Conservation (phyloP, 2,888 invertebrate species). For the Ectemnius lituratus region DNA sequence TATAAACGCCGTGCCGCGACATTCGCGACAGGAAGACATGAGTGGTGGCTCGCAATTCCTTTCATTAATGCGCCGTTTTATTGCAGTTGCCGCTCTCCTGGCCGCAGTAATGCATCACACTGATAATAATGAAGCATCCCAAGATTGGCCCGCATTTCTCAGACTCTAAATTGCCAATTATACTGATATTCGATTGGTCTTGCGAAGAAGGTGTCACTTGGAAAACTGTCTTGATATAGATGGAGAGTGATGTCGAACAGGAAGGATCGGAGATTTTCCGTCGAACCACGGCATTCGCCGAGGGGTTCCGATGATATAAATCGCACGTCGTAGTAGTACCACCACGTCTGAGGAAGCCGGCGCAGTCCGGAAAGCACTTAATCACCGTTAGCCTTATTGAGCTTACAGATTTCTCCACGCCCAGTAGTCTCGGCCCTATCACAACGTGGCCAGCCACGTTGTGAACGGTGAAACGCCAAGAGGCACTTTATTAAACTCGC, state of each 20-base stretch:
- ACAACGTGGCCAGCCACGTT: conserved; percentile 62
- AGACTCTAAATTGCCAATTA: too few species aligned
- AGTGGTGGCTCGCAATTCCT: conserved; percentile 62
- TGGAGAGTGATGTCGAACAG: too few species aligned
- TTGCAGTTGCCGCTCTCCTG: conserved; percentile 60
- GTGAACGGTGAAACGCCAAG: conserved; percentile 64
- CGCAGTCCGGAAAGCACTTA: conserved; percentile 64
- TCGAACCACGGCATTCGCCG: conserved; percentile 28
- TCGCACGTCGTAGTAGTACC: conserved; percentile 45
- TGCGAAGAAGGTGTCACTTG: too few species aligned
- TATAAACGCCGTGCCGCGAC: conserved; percentile 67
- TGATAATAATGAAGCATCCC: too few species aligned
- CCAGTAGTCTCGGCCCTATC: conserved; percentile 75
- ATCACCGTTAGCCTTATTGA: conserved; percentile 68
- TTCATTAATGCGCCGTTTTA: conserved; percentile 75
- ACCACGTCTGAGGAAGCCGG: conserved; percentile 53
- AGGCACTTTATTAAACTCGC: conserved; percentile 69
- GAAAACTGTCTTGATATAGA: too few species aligned
- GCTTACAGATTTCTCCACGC: conserved; percentile 74
- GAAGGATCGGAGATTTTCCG: conserved; percentile 4
- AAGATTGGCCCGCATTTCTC: too few species aligned
- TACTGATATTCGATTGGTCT: too few species aligned
- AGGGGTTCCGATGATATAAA: conserved; percentile 52
- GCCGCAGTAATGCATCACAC: too few species aligned
- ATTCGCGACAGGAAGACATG: conserved; percentile 41